Evolutionary conservation across 2,888 invertebrate genomes (phyloP).

Genomic region (Baccha elongata): DNA sequence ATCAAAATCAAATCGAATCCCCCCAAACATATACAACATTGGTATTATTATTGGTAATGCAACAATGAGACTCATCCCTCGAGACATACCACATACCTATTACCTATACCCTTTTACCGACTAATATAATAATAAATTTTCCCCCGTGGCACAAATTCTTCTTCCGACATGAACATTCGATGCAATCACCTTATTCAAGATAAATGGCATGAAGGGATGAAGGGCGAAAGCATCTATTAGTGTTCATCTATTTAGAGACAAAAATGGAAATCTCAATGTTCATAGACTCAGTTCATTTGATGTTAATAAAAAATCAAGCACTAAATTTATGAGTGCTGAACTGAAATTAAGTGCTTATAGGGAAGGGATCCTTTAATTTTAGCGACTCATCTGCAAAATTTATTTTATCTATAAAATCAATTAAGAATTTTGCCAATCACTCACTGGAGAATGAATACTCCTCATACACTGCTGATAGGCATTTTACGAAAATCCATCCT

Average conservation of each 20-base stretch:
- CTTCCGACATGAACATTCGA: background rate
- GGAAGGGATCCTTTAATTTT: too few species aligned
- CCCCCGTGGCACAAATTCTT: conserved; percentile 53
- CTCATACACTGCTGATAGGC: background rate
- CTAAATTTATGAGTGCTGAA: too few species aligned
- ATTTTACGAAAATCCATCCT: conserved; percentile 9
- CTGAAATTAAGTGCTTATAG: background rate
- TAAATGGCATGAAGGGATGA: background rate
- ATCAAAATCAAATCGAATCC: conserved; percentile 35
- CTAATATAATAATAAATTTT: conserved; percentile 54
- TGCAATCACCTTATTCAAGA: background rate
- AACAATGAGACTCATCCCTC: conserved; percentile 27
- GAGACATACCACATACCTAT: too few species aligned
- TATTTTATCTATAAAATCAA: conserved; percentile 53
- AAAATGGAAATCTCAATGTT: too few species aligned
- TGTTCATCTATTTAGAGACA: background rate
- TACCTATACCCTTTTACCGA: conserved; percentile 26
- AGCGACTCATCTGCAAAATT: conserved; percentile 1
- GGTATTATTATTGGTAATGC: conserved; percentile 15
- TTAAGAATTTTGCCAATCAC: conserved; percentile 62
- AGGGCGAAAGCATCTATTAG: background rate
- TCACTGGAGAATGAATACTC: conserved; percentile 11
- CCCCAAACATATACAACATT: conserved; percentile 13
- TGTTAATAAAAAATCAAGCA: too few species aligned
- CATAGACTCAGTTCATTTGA: too few species aligned